These are phyloP conservation scores for Carassius auratus DNA, from an alignment of 2,113 vertebrate species.

Conservation along the genomic window DNA sequence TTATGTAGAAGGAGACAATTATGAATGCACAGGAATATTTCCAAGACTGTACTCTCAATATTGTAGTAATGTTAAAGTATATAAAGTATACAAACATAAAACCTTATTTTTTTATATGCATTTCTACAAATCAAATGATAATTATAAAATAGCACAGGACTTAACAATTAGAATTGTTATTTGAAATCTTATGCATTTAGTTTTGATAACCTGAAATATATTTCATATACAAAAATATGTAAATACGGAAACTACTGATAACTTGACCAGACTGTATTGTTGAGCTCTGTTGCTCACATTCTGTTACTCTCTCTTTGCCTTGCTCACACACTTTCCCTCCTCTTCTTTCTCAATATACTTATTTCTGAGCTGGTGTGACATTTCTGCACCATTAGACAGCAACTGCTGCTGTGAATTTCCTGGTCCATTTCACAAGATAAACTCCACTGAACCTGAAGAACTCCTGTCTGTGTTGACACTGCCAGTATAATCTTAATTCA, in stretches of 20 bases:
- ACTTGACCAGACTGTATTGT: neutral
- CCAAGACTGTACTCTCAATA: neutral
- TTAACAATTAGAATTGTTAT: neutral
- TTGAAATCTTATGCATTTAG: neutral
- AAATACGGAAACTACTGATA: neutral
- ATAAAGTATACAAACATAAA: neutral
- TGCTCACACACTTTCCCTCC: neutral
- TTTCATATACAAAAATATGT: neutral
- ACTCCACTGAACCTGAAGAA: conserved; percentile 18
- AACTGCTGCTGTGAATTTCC: conserved; percentile 21
- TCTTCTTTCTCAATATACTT: neutral
- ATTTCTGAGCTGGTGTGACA: neutral
- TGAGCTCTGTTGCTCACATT: neutral
- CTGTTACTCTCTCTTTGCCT: neutral
- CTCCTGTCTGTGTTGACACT: conserved; percentile 4
- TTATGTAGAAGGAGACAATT: neutral
- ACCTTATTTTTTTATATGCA: neutral
- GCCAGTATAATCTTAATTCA: conserved; percentile 17
- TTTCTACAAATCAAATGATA: neutral
- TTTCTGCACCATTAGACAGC: conserved; percentile 28
- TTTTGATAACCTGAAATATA: neutral
- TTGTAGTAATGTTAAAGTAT: neutral
- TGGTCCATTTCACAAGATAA: conserved; percentile 16
- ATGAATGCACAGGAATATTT: neutral
- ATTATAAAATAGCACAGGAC: neutral